A percentile compares a stretch with the other conserved stretches of the same genome.
phyloP scores from a whole-genome alignment of 2,113 vertebrate genomes.

The Paradisaea rubra region DNA sequence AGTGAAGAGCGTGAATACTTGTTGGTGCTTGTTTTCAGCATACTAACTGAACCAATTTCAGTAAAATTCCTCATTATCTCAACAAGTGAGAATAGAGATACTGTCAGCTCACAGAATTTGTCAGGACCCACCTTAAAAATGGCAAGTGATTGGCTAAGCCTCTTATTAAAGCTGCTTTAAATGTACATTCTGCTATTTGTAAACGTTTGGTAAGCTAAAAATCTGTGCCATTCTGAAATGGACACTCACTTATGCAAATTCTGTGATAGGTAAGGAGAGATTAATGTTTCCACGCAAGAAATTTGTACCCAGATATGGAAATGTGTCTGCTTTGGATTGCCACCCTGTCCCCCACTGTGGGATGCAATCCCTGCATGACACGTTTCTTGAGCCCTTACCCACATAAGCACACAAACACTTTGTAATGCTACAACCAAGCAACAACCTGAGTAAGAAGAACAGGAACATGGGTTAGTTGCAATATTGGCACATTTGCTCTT shows the following conservation, averaged over 20 bases:
- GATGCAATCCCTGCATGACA: background rate
- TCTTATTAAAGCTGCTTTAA: background rate
- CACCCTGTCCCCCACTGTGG: background rate
- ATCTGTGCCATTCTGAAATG: background rate
- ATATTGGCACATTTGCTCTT: background rate
- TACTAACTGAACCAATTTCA: background rate
- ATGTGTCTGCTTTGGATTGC: background rate
- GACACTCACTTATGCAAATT: background rate
- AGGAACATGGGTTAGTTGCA: background rate
- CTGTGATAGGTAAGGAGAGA: background rate
- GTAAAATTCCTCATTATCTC: background rate
- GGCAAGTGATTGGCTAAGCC: background rate
- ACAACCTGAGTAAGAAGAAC: background rate
- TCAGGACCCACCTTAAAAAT: background rate
- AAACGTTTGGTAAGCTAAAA: background rate
- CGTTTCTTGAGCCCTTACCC: background rate
- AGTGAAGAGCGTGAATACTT: background rate
- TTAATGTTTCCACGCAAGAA: fast-evolving
- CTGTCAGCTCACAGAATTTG: background rate
- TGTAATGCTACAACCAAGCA: background rate
- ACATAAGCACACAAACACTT: background rate
- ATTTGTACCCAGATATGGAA: background rate
- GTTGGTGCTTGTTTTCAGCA: background rate
- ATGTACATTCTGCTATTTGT: background rate
- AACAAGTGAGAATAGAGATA: background rate